Evolutionary conservation across 2,797 vertebrate species (phyloP), one percentile per base, ranked within the genome.

Genomic region (Hydrophis major): DNA sequence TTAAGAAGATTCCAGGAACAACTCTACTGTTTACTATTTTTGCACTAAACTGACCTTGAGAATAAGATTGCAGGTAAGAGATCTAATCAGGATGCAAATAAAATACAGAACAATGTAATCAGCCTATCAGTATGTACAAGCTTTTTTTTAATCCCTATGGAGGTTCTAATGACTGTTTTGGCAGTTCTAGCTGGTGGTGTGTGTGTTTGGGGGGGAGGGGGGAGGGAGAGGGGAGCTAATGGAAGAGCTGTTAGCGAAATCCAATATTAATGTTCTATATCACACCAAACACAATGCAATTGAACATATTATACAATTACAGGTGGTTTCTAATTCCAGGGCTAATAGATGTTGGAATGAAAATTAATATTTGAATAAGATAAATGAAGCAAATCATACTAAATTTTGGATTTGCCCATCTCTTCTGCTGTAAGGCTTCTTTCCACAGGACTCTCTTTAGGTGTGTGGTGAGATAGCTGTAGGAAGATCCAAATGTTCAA

Each of bases 1-100:
- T 2, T 4, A 95, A 94, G 42, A 93, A 90, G 87, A 93, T 86
- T 91, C n/a, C 28, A 53, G 0, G 1, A 95, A 92, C 74, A 63
- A 20, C 47, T 57, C 50, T 88, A 94, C 91, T 90, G 0, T 22
- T 96, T 95, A 57, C 94, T 94, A 61, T 94, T 96, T 96, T 96
- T 93, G 92, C 96, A 96, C 88, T 95, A 94, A 97, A 97, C 95
- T 94, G 96, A 97, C 96, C 97, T 97, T 97, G 95, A 93, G 95
- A 97, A 96, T 78, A 95, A 96, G 96, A 96, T 93, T 95, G 96
- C 95, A 95, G 95, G 96, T 1, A 92, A 96, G 95, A 2, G 89
- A 97, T 96, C 96, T 97, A 97, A 97, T 97, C 97, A 97, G 97
- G 96, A 96, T 97, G 97, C 97, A 97, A 98, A 97, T 97, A 97